A percentile compares a stretch with the other conserved stretches of the same genome.
Evolutionary conservation across 2,113 vertebrate species (phyloP).

Genomic region (Percina caprodes): DNA sequence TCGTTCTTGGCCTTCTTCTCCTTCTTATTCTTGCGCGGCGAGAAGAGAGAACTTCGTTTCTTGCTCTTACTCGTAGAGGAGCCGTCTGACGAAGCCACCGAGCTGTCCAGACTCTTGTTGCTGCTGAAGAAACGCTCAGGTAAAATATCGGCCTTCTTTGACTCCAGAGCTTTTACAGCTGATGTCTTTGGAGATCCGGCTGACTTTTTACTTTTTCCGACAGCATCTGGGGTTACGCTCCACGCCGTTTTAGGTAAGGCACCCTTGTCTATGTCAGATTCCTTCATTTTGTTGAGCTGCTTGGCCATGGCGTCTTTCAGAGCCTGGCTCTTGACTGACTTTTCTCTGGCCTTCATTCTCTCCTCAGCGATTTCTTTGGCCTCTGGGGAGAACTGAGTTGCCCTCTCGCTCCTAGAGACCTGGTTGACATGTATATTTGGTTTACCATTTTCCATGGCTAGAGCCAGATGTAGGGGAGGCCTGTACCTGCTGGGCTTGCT

Average conservation of each 20-base stretch:
- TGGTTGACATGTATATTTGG: slow-evolving; percentile 78
- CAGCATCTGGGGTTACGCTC: slow-evolving; percentile 59
- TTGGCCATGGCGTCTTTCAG: slow-evolving; percentile 95
- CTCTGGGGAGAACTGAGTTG: slow-evolving; percentile 88
- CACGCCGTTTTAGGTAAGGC: slow-evolving; percentile 78
- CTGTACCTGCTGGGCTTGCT: slow-evolving; percentile 80
- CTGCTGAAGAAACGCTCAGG: slow-evolving; percentile 86
- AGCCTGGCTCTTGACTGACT: slow-evolving; percentile 93
- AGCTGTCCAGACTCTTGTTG: slow-evolving; percentile 89
- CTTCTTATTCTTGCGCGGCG: slow-evolving; percentile 95
- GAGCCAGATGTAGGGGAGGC: slow-evolving; percentile 78
- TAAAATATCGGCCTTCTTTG: slow-evolving; percentile 79
- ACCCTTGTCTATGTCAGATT: slow-evolving; percentile 80
- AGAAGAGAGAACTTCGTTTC: slow-evolving; percentile 95
- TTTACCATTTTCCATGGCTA: slow-evolving; percentile 89
- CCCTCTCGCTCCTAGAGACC: slow-evolving; percentile 74
- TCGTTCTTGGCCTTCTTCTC: slow-evolving; percentile 96
- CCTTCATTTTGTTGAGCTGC: slow-evolving; percentile 93
- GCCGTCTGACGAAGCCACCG: slow-evolving; percentile 91
- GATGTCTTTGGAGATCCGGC: slow-evolving; percentile 77
- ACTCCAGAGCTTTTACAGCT: slow-evolving; percentile 82
- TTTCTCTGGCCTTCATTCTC: slow-evolving; percentile 94
- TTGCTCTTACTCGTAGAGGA: slow-evolving; percentile 91
- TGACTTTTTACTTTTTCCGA: slow-evolving; percentile 79
- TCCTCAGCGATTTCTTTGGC: slow-evolving; percentile 95